Conservation (phyloP, 2,888 invertebrate genomes). For the Bursaphelenchus okinawaensis region DNA sequence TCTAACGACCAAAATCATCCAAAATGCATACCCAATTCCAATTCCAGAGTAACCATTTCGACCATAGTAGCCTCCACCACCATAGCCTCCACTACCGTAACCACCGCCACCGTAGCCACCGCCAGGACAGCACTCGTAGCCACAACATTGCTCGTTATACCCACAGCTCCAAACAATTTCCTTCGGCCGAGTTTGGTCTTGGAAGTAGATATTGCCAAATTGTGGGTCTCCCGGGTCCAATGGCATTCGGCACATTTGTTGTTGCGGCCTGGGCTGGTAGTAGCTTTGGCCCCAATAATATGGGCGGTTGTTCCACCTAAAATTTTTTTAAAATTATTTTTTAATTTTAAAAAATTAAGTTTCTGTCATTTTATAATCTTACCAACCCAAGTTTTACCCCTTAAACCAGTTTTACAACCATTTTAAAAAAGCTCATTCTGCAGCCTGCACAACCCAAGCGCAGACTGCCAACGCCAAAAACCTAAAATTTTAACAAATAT, state of each 20-base stretch:
- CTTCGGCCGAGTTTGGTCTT: constrained; percentile 49
- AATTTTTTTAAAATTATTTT: too few species aligned
- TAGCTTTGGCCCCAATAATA: constrained; percentile 53
- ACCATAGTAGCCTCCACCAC: not conserved
- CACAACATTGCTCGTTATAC: constrained; percentile 51
- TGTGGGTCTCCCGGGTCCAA: constrained; percentile 43
- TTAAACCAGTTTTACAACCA: not conserved
- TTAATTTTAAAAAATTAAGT: too few species aligned
- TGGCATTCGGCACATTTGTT: constrained; percentile 55
- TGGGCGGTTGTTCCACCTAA: constrained; percentile 48
- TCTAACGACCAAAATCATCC: not conserved
- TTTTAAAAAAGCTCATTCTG: too few species aligned
- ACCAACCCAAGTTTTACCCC: too few species aligned
- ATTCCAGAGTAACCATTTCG: constrained; percentile 5
- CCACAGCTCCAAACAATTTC: constrained; percentile 57
- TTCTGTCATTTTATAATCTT: too few species aligned
- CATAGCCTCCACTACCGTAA: constrained; percentile 15
- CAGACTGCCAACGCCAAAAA: not conserved
- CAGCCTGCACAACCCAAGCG: not conserved
- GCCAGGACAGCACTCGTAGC: constrained; percentile 49
- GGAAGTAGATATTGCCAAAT: constrained; percentile 53
- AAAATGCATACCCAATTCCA: constrained; percentile 21
- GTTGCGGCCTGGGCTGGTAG: constrained; percentile 33
- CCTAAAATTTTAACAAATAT: not conserved
- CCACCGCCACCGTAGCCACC: constrained; percentile 18